phyloP scores from a whole-genome alignment of 2,113 vertebrate species.

The Nerophis lumbriciformis region DNA sequence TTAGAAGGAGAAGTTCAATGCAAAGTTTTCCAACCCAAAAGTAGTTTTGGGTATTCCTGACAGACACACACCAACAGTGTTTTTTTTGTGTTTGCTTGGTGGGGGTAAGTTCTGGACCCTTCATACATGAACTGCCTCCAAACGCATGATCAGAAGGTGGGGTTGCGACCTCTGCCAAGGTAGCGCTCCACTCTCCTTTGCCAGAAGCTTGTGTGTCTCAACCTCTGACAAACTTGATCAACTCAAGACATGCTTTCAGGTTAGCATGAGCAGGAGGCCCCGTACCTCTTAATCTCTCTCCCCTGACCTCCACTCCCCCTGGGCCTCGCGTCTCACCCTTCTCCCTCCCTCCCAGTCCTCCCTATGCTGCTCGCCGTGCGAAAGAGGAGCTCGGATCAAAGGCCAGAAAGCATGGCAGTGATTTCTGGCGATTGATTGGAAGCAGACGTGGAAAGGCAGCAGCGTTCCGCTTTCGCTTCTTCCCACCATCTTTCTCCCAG shows the following conservation, averaged over 20 bases:
- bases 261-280: constrained; percentile 40
- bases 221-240: constrained; percentile 36
- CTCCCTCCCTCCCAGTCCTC: constrained; percentile 19
- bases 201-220: constrained; percentile 13
- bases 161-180: background rate
- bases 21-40: background rate
- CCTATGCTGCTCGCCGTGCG: constrained; percentile 50
- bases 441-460: constrained; percentile 80
- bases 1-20: no score
- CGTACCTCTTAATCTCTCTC: constrained; percentile 55
- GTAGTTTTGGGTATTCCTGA: background rate
- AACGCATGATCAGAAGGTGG: background rate
- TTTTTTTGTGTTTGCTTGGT: no score
- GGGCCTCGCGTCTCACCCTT: constrained; percentile 45
- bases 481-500: constrained; percentile 60
- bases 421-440: constrained; percentile 93
- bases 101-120: no score
- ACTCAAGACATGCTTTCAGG: constrained; percentile 51
- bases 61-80: background rate
- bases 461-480: constrained; percentile 44
- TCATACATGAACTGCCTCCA: background rate
- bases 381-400: constrained; percentile 93
- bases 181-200: background rate
- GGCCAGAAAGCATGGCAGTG: constrained; percentile 81
- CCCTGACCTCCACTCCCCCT: constrained; percentile 58